Evolutionary conservation across 2,113 vertebrate genomes (phyloP), one percentile per base, ranked within the genome.

Genomic region (Columbina picui): DNA sequence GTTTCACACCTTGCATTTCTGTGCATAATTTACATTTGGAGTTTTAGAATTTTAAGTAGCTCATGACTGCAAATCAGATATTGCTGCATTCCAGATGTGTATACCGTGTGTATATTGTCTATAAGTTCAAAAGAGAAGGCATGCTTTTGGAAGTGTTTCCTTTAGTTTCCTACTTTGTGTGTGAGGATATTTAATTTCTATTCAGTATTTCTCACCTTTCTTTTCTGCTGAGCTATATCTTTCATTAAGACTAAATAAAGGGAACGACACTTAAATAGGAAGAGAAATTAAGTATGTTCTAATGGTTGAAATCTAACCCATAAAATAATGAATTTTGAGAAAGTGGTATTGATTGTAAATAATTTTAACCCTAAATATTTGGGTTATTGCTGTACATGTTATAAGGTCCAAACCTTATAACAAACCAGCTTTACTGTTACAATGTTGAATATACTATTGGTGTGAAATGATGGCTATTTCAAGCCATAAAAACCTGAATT

Each of bases 1-100:
- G 23, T 87, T 96, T 91, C 69, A 71, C 65, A 87, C 61, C 78
- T 93, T 89, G 53, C 4, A 15, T 81, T 91, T 89, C 56, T 75
- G 53, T 84, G 73, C 65, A 75, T 78, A 75, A 91, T 89, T 87
- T 71, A 17, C 11, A 63, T 52, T 89, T 75, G 34, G 78, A 93
- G 47, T 15, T 84, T 75, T 59, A 75, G 74, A 82, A 94, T 87
- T 75, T 87, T 88, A 88, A 83, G 53, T 36, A 88, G 41, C n/a
- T 92, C 14, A 76, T 6, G 3, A 38, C 83, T 61, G 19, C 22
- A 92, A 41, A 88, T 76, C 61, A 77, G 63, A 55, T 68, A 60
- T 50, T 92, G 14, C 12, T 77, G 23, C 45, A 65, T 80, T 76
- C 45, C 61, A 78, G 45, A 41, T 69, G 32, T 77, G 26, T 52